Evolutionary conservation across 37 sponge, comb jelly and placozoan genomes (phyloP), one percentile per base, ranked within the genome.

Genomic region (Spongia lamella): DNA sequence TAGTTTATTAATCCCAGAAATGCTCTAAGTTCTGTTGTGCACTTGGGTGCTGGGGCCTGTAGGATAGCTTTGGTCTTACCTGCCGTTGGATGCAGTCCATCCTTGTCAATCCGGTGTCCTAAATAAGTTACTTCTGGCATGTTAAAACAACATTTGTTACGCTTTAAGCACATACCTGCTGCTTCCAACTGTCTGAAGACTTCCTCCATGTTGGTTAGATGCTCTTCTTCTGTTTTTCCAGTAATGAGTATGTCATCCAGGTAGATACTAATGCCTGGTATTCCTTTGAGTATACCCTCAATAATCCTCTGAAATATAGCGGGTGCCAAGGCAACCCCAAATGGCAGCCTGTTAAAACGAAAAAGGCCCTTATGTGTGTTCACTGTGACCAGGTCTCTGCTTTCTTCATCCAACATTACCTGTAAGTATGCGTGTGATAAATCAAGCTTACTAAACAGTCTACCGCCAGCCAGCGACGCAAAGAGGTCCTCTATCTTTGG

Each of bases 331-430:
- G 79, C 38, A 53, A 84, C 43, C 17, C 79, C 79, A 51, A 78
- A 84, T 25, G 79, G 79, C 52, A 72, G 58, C 33, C 85, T 58
- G 31, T 56, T 72, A 57, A 72, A 84, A n/a, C 71, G 63, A 43
- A 70, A 77, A 7, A 78, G 55, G 4, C 79, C 85, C 66, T 72
- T 78, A 40, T 83, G 77, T 0, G 84, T 83, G 31, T 66, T 76
- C 9, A 83, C 50, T n/a, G 70, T 68, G n/a, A 55, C 61, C 30
- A 30, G 61, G 22, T 67, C 13, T 31, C 70, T 76, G 2, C 55
- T 61, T 57, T 76, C 26, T 25, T 76, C 55, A 22, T 83, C 71
- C 35, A 77, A 37, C 52, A 36, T 26, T 52, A 72, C 21, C 64
- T 80, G 63, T 31, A 69, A 19, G 50, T 68, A 70, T 9, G 60